Evolutionary conservation across 2,113 vertebrate species (phyloP), one percentile per base, ranked within the genome.

Genomic region (Polypterus senegalus): DNA sequence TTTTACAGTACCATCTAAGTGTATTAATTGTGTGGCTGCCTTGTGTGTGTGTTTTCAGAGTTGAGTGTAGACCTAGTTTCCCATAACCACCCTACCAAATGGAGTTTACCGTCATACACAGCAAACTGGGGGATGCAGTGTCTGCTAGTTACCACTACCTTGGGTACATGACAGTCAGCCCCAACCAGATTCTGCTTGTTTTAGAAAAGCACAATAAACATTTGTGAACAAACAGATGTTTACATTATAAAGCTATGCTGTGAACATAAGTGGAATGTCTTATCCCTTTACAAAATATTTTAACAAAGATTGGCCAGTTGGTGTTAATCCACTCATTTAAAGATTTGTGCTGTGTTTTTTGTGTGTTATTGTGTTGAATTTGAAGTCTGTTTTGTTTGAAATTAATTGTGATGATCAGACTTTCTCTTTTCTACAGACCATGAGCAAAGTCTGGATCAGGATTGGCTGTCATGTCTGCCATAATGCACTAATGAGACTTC

Each of bases 361-460:
- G 56, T 62, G 60, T 77, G 76, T 77, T 80, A 58, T 78, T 75
- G 67, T 74, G 68, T 77, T 81, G 79, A 71, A 81, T 77, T 83
- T 76, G 81, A 82, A 86, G 75, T 69, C 76, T 77, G 65, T 72
- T 70, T 74, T 74, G 67, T 73, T 71, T 69, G 80, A 77, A 81
- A 79, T 78, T 73, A 81, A 80, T 77, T 80, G 77, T 86, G 82
- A 86, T 88, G 85, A 85, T 86, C 85, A 88, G 87, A 84, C 80
- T 84, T 88, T 88, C 85, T 90, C 85, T 90, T 86, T 90, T 82
- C 88, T 84, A 80, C 85, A 87, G 86, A 88, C 78, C 76, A 74
- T 85, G 86, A 88, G 88, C 84, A 87, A 89, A 86, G 86, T 89
- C 86, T 88, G 87, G 81, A 84, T 87, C 82, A 85, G 86, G 87